These are phyloP conservation scores for Lycaena phlaeas DNA, from an alignment of 2,888 invertebrate genomes.

Conservation along the genomic window DNA sequence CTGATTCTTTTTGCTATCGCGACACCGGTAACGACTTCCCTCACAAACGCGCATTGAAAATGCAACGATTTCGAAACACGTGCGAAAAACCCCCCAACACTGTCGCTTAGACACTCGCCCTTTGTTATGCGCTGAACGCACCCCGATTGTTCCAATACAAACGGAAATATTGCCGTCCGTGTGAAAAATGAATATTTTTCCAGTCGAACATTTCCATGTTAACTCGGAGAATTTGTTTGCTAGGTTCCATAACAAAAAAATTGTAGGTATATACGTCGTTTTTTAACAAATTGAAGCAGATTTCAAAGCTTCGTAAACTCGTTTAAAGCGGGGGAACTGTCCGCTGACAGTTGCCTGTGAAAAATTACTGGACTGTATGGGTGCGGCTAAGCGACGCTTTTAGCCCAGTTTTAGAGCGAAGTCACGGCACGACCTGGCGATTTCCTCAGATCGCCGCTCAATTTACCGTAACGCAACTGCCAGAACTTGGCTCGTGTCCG, in stretches of 20 bases:
- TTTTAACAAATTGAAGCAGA: conserved; percentile 21
- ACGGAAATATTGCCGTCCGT: conserved; percentile 44
- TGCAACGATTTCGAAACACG: conserved; percentile 42
- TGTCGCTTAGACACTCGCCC: conserved; percentile 31
- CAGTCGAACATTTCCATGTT: conserved; percentile 26
- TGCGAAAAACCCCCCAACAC: conserved; percentile 30
- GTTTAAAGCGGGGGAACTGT: conserved; percentile 34
- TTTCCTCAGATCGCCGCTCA: conserved; percentile 43
- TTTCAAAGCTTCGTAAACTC: conserved; percentile 32
- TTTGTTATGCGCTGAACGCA: conserved; percentile 38
- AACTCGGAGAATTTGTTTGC: conserved; percentile 20
- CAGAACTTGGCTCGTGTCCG: conserved; percentile 30
- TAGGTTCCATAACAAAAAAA: conserved; percentile 19
- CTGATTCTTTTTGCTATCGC: conserved; percentile 39
- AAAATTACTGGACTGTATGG: conserved; percentile 40
- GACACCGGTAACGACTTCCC: conserved; percentile 51
- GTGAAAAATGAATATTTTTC: conserved; percentile 49
- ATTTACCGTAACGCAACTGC: conserved; percentile 49
- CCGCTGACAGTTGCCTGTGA: conserved; percentile 39
- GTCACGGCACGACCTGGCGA: conserved; percentile 50
- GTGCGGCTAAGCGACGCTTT: conserved; percentile 41
- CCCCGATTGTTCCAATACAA: conserved; percentile 51
- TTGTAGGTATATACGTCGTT: conserved; percentile 18
- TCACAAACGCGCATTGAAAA: conserved; percentile 41
- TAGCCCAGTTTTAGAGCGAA: conserved; percentile 48